Evolutionary conservation across 1,140 invertebrate species (phyloP).

Genomic region (Papilio polyxenes): DNA sequence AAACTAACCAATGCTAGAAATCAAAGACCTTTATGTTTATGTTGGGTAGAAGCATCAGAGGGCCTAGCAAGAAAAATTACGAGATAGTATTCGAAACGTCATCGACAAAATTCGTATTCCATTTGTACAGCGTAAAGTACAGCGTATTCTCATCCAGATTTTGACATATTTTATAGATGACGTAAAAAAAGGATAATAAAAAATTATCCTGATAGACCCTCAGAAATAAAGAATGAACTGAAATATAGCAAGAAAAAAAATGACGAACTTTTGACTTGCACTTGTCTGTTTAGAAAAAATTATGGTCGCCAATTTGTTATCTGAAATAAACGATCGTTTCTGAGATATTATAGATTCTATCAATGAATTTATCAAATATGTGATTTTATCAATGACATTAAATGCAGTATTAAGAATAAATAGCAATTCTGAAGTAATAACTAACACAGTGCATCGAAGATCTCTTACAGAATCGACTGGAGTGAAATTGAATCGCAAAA

Average conservation of each 20-base stretch:
- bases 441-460: background rate
- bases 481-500: background rate
- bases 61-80: no score
- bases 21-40: no score
- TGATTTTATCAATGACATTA: conserved; percentile 24
- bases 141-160: no score
- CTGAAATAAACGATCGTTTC: background rate
- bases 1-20: no score
- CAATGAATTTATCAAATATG: background rate
- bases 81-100: no score
- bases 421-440: background rate
- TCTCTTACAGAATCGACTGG: conserved; percentile 1
- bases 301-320: conserved; percentile 4
- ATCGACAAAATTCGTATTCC: no score
- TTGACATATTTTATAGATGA: no score
- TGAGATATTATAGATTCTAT: background rate
- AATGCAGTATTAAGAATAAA: conserved; percentile 11
- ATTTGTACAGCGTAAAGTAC: no score
- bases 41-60: no score
- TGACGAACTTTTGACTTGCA: background rate
- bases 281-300: background rate
- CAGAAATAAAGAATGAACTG: no score
- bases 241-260: background rate
- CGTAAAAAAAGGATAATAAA: no score
- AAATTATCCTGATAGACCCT: no score